These are phyloP conservation scores for Anoplopoma fimbria DNA, from an alignment of 2,113 vertebrate species.

Conservation along the genomic window DNA sequence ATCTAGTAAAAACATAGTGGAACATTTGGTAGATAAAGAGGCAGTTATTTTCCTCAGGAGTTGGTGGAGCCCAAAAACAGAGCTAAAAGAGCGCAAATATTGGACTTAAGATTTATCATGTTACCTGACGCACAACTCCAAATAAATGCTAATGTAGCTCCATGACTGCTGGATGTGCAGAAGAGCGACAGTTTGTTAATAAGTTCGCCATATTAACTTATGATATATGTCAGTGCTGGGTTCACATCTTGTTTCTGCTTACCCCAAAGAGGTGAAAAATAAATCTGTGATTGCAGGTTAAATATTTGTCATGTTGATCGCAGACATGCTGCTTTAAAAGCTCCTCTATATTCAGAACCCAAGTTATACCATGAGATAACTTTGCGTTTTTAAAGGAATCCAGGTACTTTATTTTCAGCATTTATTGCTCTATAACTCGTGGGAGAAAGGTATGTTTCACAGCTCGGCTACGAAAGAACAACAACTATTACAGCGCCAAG, in stretches of 20 bases:
- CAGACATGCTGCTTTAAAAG: neutral
- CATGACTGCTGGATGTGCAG: neutral
- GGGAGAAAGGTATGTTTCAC: conserved; percentile 39
- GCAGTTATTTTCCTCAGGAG: neutral
- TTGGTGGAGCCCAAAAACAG: neutral
- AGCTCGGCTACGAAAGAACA: conserved; percentile 45
- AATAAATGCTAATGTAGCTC: neutral
- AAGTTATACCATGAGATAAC: conserved; percentile 48
- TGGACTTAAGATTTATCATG: neutral
- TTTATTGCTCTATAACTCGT: conserved; percentile 43
- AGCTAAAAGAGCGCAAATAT: neutral
- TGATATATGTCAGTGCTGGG: neutral
- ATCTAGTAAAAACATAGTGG: neutral
- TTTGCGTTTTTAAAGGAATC: conserved; percentile 37
- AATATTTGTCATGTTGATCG: neutral
- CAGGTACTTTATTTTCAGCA: conserved; percentile 36
- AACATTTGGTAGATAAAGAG: neutral
- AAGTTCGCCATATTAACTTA: neutral
- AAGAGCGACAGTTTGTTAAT: neutral
- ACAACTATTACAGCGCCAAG: conserved; percentile 48
- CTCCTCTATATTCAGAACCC: conserved; percentile 14
- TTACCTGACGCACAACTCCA: neutral
- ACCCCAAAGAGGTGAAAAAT: neutral
- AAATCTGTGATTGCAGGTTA: neutral
- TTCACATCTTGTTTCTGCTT: neutral